These are phyloP conservation scores for Parnassius apollo DNA, from an alignment of 2,888 invertebrate genomes.

Conservation along the genomic window DNA sequence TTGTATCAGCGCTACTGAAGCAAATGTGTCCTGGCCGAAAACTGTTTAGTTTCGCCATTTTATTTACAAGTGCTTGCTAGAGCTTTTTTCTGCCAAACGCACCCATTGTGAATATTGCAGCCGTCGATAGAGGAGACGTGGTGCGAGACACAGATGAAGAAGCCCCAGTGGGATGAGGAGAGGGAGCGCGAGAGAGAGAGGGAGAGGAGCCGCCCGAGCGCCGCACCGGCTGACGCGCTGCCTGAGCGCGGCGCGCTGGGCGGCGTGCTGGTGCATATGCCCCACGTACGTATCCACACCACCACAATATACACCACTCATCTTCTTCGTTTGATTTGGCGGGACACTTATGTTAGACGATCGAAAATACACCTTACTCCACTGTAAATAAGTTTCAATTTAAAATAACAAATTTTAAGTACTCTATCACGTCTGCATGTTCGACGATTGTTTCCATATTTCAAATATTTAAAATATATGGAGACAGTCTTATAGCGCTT, in stretches of 20 bases:
- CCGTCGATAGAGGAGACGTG: slow-evolving; percentile 83
- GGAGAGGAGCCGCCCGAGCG: slow-evolving; percentile 61
- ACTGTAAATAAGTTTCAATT: neutral
- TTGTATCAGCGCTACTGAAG: too few relatives aligned
- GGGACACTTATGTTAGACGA: slow-evolving; percentile 3
- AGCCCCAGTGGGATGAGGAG: slow-evolving; percentile 86
- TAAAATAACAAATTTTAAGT: too few relatives aligned
- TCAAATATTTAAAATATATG: neutral
- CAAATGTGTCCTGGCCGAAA: too few relatives aligned
- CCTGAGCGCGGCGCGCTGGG: slow-evolving; percentile 89
- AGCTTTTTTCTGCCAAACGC: too few relatives aligned
- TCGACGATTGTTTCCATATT: slow-evolving; percentile 18
- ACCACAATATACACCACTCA: neutral
- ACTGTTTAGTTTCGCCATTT: too few relatives aligned
- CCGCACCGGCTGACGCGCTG: slow-evolving; percentile 46
- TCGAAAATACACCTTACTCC: neutral
- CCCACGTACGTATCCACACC: slow-evolving; percentile 85
- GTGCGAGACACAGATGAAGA: slow-evolving; percentile 78
- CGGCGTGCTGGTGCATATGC: slow-evolving; percentile 94
- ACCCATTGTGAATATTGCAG: slow-evolving; percentile 23
- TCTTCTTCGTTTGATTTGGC: slow-evolving; percentile 23
- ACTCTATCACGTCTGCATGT: slow-evolving; percentile 14
- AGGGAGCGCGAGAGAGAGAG: slow-evolving; percentile 86
- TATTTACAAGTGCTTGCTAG: too few relatives aligned
- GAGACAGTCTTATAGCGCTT: slow-evolving; percentile 20